Evolutionary conservation across 2,113 vertebrate species (phyloP), one percentile per base, ranked within the genome.

Genomic region (Heteronetta atricapilla): DNA sequence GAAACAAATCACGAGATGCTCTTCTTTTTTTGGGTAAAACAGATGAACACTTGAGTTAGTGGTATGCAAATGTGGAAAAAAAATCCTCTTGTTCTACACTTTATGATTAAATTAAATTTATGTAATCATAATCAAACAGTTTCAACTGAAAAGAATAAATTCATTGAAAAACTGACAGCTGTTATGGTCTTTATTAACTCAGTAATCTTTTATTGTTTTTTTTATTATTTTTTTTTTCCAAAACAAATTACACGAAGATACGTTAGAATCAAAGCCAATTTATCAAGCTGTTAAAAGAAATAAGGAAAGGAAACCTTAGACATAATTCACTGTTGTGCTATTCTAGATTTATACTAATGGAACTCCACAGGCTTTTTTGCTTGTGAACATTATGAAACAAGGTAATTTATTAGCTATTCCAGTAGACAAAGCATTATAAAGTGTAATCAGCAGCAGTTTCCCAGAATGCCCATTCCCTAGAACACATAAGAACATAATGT

Each of bases 401-500:
- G 50, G 6, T 73, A 91, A 96, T 92, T 94, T 94, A 93, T 95
- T 94, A 87, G 40, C 40, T 89, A 23, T 91, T 92, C 74, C 67
- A 82, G 84, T 62, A 91, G 70, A 89, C 44, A 94, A 93, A 87
- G 48, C 44, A 88, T 53, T 63, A 91, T 88, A 88, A 82, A 89
- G 31, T 59, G 6, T 33, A 87, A 55, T 85, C 82, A 88, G 55
- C 38, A 87, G 59, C 72, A 82, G 29, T 70, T 91, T 89, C 89
- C 70, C 70, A 95, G 89, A 91, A 91, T 73, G 82, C 42, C 10
- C 4, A 14, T 88, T 74, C 75, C 36, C 55, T 81, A 36, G 38
- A 86, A 89, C 33, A 23, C 15, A 11, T 59, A 82, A 94, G 59
- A 66, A 86, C 4, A 22, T 63, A 80, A 70, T 33, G 8, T 44